Evolutionary conservation across 37 sponge, comb jelly and placozoan species (phyloP), one percentile per base, ranked within the genome.

Genomic region (Axinella damicornis): DNA sequence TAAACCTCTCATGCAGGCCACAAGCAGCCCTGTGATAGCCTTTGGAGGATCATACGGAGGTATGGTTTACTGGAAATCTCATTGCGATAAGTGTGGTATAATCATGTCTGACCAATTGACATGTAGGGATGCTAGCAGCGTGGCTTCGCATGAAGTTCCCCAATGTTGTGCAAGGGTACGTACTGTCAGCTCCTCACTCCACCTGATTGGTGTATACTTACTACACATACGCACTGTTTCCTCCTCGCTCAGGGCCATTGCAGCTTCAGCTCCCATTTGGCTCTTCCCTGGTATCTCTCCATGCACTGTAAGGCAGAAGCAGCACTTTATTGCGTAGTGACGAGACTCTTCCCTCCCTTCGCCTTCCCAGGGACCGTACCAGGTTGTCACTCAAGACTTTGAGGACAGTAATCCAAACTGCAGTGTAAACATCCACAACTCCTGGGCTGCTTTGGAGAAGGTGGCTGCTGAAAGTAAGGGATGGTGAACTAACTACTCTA

Each of bases 41-140:
- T 88, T 97, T 61, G 98, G 98, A 56, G 99, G 99, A 18, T 91
- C 92, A 1, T 98, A 98, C 85, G 99, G 99, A 68, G 92, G 92
- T 92, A 18, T n/a, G n/a, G n/a, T n/a, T n/a, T n/a, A n/a, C n/a
- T n/a, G 56, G 73, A 61, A 46, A 46, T 9, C 46, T 9, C 46
- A 12, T 9, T 46, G 46, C 9, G 46, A 9, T 46, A 9, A 24
- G 33, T 25, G 35, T 11, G 40, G 14, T 74, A 27, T 13, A 22
- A 54, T 35, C 5, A 53, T 32, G 18, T 83, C 55, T 19, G 4
- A 57, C n/a, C 28, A 24, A 30, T 46, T 81, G 41, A 17, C 65
- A 21, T 64, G 19, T 80, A 84, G 96, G 98, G 21, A 98, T 95
- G 98, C 41, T 98, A 80, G 81, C 98, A 38, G 89, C 94, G 0